Evolutionary conservation across 2,797 vertebrate genomes (phyloP).

Genomic region (Paguma larvata): DNA sequence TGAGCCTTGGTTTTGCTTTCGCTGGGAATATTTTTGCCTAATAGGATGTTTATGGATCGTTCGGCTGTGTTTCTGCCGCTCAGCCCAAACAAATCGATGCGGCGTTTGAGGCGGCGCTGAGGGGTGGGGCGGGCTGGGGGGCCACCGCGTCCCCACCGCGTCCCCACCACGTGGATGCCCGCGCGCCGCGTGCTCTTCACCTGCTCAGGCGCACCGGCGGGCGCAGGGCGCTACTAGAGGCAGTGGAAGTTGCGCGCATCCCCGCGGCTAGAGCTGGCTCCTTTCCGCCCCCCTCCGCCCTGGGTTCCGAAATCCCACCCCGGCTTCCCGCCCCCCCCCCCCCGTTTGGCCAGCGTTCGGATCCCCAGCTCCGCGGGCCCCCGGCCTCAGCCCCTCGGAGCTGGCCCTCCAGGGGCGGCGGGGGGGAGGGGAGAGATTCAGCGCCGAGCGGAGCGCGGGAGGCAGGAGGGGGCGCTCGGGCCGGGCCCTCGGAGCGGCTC

Average conservation of each 20-base stretch:
- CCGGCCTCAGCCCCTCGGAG: background rate
- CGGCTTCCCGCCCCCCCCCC: background rate
- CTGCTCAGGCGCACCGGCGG: constrained; percentile 23
- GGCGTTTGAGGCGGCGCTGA: constrained; percentile 19
- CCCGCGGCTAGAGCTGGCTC: background rate
- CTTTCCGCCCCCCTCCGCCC: background rate
- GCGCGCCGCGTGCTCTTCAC: constrained; percentile 68
- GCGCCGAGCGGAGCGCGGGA: background rate
- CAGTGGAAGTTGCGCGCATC: background rate
- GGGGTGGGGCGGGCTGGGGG: background rate
- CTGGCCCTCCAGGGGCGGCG: background rate
- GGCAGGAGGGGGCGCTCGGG: background rate
- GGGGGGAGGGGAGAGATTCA: background rate
- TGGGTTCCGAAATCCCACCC: constrained; percentile 9
- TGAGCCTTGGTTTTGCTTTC: constrained; percentile 73
- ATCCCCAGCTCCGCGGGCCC: background rate
- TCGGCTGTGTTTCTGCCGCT: constrained; percentile 77
- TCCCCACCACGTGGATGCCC: constrained; percentile 64
- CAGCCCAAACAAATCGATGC: constrained; percentile 84
- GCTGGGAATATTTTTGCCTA: constrained; percentile 77
- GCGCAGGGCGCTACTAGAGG: background rate
- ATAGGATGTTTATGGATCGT: constrained; percentile 83
- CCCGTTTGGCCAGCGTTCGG: background rate
- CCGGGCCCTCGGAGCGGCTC: background rate
- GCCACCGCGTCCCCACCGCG: background rate